Evolutionary conservation across 2,113 vertebrate genomes (phyloP).

Genomic region (Turnix velox): DNA sequence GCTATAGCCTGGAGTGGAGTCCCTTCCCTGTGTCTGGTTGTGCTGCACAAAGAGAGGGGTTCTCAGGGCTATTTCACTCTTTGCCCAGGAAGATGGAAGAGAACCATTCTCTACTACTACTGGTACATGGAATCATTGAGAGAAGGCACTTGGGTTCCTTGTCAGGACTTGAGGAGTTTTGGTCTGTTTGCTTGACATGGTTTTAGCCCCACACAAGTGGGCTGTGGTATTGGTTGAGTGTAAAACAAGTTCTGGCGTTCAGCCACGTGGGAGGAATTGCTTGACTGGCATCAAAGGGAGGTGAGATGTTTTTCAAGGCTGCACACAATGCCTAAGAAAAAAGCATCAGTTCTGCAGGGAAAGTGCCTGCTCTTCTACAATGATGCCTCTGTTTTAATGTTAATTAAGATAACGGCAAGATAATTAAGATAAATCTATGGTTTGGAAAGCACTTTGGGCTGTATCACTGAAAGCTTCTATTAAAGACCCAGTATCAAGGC

Average conservation of each 20-base stretch:
- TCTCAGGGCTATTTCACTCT: neutral
- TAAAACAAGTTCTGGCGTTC: neutral
- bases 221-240: rapidly evolving
- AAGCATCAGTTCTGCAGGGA: neutral
- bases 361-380: neutral
- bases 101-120: neutral
- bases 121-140: neutral
- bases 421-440: neutral
- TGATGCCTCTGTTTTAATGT: neutral
- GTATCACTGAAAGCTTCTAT: neutral
- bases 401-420: neutral
- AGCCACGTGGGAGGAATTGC: neutral
- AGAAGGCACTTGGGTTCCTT: neutral
- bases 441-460: neutral
- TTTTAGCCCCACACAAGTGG: too few species aligned
- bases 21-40: neutral
- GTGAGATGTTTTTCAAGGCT: neutral
- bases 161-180: neutral
- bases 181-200: neutral
- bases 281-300: neutral
- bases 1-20: neutral
- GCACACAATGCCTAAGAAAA: neutral
- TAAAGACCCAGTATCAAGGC: neutral
- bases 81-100: neutral
- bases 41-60: neutral